Conservation (phyloP, 2,888 invertebrate genomes). For the Pheosia gnoma region DNA sequence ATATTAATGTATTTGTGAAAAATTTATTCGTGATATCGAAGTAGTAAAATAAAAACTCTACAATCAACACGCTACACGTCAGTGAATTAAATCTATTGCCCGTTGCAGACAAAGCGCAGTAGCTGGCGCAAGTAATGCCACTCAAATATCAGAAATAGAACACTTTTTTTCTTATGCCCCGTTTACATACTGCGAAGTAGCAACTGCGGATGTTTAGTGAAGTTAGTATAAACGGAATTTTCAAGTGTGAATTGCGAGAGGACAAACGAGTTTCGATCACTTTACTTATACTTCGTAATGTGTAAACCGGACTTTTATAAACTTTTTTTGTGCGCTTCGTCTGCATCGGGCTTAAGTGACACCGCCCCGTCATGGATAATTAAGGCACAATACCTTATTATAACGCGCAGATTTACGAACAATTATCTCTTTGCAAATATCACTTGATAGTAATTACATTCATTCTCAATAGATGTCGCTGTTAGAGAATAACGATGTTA, state of each 20-base stretch:
- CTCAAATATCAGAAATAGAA: background rate
- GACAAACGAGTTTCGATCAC: too few species aligned
- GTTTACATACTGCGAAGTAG: too few species aligned
- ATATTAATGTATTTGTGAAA: slow-evolving; percentile 61
- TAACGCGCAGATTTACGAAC: slow-evolving; percentile 19
- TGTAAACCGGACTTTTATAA: too few species aligned
- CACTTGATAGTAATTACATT: slow-evolving; percentile 15
- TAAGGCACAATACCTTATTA: slow-evolving; percentile 42
- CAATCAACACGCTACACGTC: slow-evolving; percentile 60
- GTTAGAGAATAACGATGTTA: background rate
- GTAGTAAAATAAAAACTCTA: slow-evolving; percentile 79
- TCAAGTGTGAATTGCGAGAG: too few species aligned
- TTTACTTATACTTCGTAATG: too few species aligned
- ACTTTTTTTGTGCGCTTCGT: background rate
- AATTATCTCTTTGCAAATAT: slow-evolving; percentile 7
- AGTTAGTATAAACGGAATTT: too few species aligned
- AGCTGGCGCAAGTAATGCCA: background rate
- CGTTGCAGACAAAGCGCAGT: slow-evolving; percentile 34
- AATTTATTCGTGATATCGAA: slow-evolving; percentile 76
- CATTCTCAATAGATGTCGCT: background rate
- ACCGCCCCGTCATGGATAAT: slow-evolving; percentile 19
- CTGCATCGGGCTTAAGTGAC: slow-evolving; percentile 28
- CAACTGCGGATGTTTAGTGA: too few species aligned
- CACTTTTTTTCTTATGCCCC: too few species aligned
- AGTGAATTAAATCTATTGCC: slow-evolving; percentile 54